Evolutionary conservation across 2,888 invertebrate genomes (phyloP), one percentile per base, ranked within the genome.

Genomic region (Scrobipalpa costella): DNA sequence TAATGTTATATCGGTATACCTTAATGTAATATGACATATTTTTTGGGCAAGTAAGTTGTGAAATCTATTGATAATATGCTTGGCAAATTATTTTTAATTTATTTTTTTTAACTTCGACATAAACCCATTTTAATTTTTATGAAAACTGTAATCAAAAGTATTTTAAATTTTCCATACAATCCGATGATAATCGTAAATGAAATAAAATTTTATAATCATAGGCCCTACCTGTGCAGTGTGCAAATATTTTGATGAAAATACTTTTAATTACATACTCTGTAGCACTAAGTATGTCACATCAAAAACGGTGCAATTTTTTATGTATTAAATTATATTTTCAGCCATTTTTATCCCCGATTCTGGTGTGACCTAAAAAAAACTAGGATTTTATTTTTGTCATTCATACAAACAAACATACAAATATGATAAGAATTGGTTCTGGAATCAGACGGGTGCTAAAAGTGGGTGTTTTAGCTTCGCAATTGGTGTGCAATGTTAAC

Each of bases 401-500:
- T 7, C 38, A 38, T 38, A 27, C 27, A 27, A 17, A 17, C 6
- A 8, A 2, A 1, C 38, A 38, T 38, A 27, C 27, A 27, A 17
- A 17, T 19, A 19, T 8, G n/a, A 13, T 33, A 11, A 33, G 33
- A 55, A n/a, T 55, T 27, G n/a, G 55, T 34, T 55, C 34, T 27
- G 55, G 55, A 55, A 55, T n/a, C 34, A 27, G 55, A 55, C 33
- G 52, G 55, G 55, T 55, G 55, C 55, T 55, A 55, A 34, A 55
- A n/a, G 6, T 34, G 55, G 55, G 55, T 34, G 55, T 55, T 55
- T 57, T 15, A 40, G 55, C 62, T 63, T 63, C 59, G 49, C 63
- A 49, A 59, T 63, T 38, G 15, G 33, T 63, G 63, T 59, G 63
- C 63, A 59, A 63, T 63, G 57, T 59, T 13, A 44, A n/a, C 44